A percentile compares a stretch with the other conserved stretches of the same genome.
Conservation (phyloP, 2,113 vertebrate genomes). For the Microcebus tavaratra region DNA sequence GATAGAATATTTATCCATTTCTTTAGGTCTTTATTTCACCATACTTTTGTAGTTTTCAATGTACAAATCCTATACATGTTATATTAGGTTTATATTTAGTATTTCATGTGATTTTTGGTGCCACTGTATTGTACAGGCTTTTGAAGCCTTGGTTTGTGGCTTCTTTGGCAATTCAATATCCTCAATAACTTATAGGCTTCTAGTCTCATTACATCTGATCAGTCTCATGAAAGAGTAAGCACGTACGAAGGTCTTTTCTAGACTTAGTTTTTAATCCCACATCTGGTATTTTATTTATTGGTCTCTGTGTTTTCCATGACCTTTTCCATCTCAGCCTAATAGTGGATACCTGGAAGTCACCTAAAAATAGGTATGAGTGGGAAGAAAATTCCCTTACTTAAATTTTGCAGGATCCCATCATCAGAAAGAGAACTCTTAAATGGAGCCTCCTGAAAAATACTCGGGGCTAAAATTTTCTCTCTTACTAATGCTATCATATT, state of each 20-base stretch:
- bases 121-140: background rate
- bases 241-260: background rate
- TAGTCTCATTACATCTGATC: background rate
- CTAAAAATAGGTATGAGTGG: constrained; percentile 43
- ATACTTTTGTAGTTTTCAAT: constrained; percentile 6
- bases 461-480: background rate
- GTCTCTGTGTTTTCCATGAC: background rate
- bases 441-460: background rate
- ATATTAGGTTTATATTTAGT: background rate
- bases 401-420: constrained; percentile 6
- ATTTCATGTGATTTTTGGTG: background rate
- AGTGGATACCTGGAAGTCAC: background rate
- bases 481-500: background rate
- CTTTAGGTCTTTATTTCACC: background rate
- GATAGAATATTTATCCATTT: background rate
- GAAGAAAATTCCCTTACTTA: constrained; percentile 9
- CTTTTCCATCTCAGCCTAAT: background rate
- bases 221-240: background rate
- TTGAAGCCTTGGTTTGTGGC: background rate
- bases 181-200: background rate
- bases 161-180: background rate
- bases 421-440: background rate
- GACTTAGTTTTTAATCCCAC: background rate
- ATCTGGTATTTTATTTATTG: background rate
- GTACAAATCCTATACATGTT: background rate